Conservation (phyloP, 2,113 vertebrate genomes). For the Lipotes vexillifer region DNA sequence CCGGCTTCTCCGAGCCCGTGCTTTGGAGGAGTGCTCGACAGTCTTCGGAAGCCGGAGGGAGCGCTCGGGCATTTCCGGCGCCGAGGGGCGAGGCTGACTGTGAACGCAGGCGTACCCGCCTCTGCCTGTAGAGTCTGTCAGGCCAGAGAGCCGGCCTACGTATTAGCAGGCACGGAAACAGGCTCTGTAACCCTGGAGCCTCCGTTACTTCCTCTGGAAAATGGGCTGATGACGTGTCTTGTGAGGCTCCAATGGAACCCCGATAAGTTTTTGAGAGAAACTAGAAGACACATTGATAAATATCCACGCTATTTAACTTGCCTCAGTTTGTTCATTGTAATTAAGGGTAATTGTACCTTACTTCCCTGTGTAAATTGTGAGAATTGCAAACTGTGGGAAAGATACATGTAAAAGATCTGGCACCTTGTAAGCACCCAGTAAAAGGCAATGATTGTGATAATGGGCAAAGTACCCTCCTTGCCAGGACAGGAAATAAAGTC, state of each 20-base stretch:
- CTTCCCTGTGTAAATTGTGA: neutral
- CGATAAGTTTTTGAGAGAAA: neutral
- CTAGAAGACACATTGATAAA: neutral
- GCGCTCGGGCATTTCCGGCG: conserved; percentile 77
- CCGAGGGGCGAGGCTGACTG: conserved; percentile 78
- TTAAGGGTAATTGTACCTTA: neutral
- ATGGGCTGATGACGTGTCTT: neutral
- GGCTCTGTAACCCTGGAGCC: neutral
- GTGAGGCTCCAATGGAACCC: neutral
- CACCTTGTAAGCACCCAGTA: neutral
- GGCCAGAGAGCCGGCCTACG: fast-evolving
- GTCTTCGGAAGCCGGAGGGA: conserved; percentile 67
- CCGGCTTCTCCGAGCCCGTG: fast-evolving
- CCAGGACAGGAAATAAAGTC: neutral
- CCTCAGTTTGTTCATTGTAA: neutral
- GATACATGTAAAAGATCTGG: neutral
- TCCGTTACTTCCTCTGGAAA: neutral
- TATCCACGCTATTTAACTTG: neutral
- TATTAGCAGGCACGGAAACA: neutral
- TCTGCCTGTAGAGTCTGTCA: conserved; percentile 78
- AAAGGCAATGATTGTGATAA: neutral
- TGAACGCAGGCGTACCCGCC: conserved; percentile 74
- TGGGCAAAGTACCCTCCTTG: neutral
- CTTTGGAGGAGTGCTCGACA: neutral
- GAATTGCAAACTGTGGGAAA: neutral